Evolutionary conservation across 1,140 invertebrate species (phyloP), one percentile per base, ranked within the genome.

Genomic region (Pseudomyrmex dendroicus): DNA sequence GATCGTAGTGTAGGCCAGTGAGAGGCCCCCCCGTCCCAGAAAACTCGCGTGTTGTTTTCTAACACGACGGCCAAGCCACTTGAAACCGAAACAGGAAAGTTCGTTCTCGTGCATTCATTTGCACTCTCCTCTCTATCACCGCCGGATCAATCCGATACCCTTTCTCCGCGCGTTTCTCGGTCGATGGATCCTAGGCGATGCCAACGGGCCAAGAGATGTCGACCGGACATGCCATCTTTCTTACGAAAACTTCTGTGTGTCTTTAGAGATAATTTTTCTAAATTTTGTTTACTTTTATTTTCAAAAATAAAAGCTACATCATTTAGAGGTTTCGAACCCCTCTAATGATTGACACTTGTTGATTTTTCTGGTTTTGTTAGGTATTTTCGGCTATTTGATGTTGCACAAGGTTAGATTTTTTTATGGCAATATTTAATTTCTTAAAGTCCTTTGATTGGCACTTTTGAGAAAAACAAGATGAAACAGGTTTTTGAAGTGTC

Each of bases 11-110:
- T 84, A 88, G 85, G 86, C 77, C 88, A 89, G 91, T 91, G 90
- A 92, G 91, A 92, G 89, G 91, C 82, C 73, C 35, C 82, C 73
- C 35, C 89, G 89, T 91, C 89, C 86, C 74, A 90, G 83, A 91
- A 92, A 89, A 89, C 44, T n/a, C 64, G 72, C 78, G 61, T 77
- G 61, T 77, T 46, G 80, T 73, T 76, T 35, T 76, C 74, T 61
- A 68, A 48, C 76, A 76, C 64, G 68, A 70, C 77, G 70, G 80
- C 74, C 59, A 64, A 56, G 35, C 85, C 74, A 77, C 46, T 73
- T 86, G 88, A 89, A 84, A 89, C 63, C 63, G 72, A 84, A 82
- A 84, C 35, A 35, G 80, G 74, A 89, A 89, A 89, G 87, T 89
- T 59, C 61, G 80, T 66, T 54, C 52, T n/a, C n/a, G n/a, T n/a